Conservation (phyloP, 1,140 invertebrate species). For the Venustaconcha ellipsiformis region DNA sequence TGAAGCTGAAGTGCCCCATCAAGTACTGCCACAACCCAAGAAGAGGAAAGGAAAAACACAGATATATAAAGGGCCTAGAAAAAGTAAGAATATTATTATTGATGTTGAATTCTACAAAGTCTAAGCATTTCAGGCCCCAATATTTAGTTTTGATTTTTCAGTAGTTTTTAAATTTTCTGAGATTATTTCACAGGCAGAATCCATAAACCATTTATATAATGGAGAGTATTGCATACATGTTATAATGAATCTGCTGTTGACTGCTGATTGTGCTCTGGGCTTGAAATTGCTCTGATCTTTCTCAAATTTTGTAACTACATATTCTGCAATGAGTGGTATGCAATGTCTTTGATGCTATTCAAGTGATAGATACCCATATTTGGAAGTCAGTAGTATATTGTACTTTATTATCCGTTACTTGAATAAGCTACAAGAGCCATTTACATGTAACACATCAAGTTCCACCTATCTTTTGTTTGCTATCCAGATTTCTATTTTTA, state of each 20-base stretch:
- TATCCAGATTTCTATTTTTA: slow-evolving; percentile 30
- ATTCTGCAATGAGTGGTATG: not conserved
- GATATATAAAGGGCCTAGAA: slow-evolving; percentile 66
- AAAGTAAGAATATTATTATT: slow-evolving; percentile 57
- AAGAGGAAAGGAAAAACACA: slow-evolving; percentile 66
- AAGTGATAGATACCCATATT: not conserved
- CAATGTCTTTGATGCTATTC: slow-evolving; percentile 8
- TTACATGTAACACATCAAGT: not conserved
- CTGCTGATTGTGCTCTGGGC: too few species aligned
- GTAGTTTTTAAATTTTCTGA: slow-evolving; percentile 11
- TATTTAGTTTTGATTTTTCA: not conserved
- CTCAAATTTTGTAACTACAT: not conserved
- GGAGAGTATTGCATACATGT: not conserved
- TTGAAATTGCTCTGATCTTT: too few species aligned
- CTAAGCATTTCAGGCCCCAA: not conserved
- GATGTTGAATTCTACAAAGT: not conserved
- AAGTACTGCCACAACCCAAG: slow-evolving; percentile 30
- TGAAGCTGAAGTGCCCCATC: slow-evolving; percentile 40
- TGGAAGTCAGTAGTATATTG: not conserved
- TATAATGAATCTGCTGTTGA: not conserved
- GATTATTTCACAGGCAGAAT: not conserved
- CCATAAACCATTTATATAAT: not conserved
- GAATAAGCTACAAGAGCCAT: too few species aligned
- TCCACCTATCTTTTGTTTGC: not conserved
- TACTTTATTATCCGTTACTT: too few species aligned